These are phyloP conservation scores for Hoplias malabaricus DNA, from an alignment of 2,113 vertebrate genomes.

Conservation along the genomic window DNA sequence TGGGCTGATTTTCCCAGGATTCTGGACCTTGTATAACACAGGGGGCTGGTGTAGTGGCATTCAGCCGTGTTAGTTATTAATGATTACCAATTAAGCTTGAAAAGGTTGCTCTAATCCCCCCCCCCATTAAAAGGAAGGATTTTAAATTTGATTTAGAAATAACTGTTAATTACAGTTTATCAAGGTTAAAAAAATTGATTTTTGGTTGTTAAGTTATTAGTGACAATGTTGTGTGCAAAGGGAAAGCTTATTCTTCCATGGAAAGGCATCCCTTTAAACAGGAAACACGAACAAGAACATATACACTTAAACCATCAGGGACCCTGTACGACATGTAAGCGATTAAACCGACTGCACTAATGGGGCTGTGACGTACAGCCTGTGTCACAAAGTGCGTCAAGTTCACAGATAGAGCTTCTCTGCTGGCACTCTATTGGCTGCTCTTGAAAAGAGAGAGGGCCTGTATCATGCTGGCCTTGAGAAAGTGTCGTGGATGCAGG, in stretches of 20 bases:
- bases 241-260: too few species aligned
- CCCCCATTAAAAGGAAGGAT: too few species aligned
- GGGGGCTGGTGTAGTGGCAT: neutral
- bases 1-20: neutral
- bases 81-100: too few species aligned
- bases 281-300: neutral
- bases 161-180: too few species aligned
- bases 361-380: neutral
- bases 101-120: too few species aligned
- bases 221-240: too few species aligned
- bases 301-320: neutral
- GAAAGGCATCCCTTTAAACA: too few species aligned
- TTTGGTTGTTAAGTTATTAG: too few species aligned
- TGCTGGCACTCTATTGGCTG: neutral
- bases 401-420: neutral
- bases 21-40: too few species aligned
- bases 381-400: neutral
- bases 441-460: neutral
- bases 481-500: neutral
- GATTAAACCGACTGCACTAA: neutral
- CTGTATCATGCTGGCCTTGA: neutral
- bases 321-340: neutral
- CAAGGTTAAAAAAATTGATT: too few species aligned
- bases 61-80: too few species aligned
- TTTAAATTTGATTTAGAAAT: too few species aligned